These are phyloP conservation scores for Cuculus canorus DNA, from an alignment of 2,797 vertebrate species.

Conservation along the genomic window DNA sequence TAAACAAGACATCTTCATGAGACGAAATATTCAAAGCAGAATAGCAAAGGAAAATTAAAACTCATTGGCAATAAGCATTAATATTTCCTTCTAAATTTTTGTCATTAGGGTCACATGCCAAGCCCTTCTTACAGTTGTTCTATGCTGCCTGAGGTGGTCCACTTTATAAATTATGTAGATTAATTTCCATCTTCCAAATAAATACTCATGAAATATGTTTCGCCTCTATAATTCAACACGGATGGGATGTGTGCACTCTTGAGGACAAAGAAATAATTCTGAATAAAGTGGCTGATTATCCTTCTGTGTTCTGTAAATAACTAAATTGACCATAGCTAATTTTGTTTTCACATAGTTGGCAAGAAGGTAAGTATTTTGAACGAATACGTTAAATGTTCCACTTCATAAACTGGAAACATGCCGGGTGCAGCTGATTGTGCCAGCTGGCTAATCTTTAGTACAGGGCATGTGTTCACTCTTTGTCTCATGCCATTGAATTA, in stretches of 20 bases:
- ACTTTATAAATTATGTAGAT: neutral
- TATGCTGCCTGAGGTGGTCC: neutral
- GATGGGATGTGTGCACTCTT: neutral
- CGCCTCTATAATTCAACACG: neutral
- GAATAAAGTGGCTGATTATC: conserved; percentile 20
- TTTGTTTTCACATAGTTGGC: conserved; percentile 46
- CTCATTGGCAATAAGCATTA: neutral
- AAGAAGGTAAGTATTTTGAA: conserved; percentile 42
- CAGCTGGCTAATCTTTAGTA: conserved; percentile 65
- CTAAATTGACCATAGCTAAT: conserved; percentile 50
- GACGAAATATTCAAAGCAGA: conserved; percentile 18
- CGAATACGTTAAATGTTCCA: conserved; percentile 31
- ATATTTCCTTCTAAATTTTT: conserved; percentile 24
- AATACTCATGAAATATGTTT: neutral
- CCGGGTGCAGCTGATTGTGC: conserved; percentile 22
- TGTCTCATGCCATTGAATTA: conserved; percentile 4
- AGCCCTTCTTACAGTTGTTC: neutral
- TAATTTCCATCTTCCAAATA: neutral
- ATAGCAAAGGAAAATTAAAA: neutral
- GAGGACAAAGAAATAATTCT: conserved; percentile 1
- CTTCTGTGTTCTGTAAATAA: conserved; percentile 31
- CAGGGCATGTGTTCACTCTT: conserved; percentile 19
- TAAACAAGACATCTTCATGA: conserved; percentile 9
- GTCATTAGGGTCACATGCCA: neutral
- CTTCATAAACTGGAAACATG: conserved; percentile 51